Evolutionary conservation across 2,113 vertebrate genomes (phyloP), one percentile per base, ranked within the genome.

Genomic region (Ginglymostoma cirratum): DNA sequence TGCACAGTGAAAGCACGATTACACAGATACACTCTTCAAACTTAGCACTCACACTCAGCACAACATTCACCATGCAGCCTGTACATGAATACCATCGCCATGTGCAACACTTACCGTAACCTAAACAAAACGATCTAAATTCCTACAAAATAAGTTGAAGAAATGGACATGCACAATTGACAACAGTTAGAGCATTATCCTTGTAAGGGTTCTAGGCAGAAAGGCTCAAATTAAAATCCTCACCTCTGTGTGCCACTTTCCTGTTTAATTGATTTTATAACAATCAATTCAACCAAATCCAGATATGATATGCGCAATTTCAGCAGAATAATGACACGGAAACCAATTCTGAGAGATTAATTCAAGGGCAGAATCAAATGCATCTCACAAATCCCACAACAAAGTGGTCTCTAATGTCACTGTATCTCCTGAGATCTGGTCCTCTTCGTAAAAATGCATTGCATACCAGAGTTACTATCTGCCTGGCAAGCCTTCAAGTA

Each of bases 341-440:
- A 66, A 93, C 38, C 89, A 42, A n/a, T n/a, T 93, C 5, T 5
- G 17, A 19, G 48, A 61, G 14, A 92, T 92, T 61, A 61, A 92
- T 30, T 65, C 30, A 89, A 61, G 55, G 15, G 6, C 19, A n/a
- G 34, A 66, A 10, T n/a, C n/a, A 93, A 93, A 21, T 6, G 61
- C n/a, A 93, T 93, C n/a, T 66, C 34, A 38, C 78, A 83, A 83
- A 19, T 83, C 38, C 80, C 38, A 83, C 38, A 42, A 83, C 38
- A 66, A 92, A 93, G n/a, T 93, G 89, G 65, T 92, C 61, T 93
- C 19, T 93, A 61, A 66, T 93, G 89, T 42, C 89, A 93, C 5
- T 93, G 61, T 34, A 38, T n/a, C 89, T 93, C 19, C 61, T 93
- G 19, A 66, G 61, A n/a, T 93, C 89, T 2, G 6, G 65, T 19